Base-by-base conservation (phyloP, 92 coral and sea anemone species). In the Umimayanthus kanabou region DNA sequence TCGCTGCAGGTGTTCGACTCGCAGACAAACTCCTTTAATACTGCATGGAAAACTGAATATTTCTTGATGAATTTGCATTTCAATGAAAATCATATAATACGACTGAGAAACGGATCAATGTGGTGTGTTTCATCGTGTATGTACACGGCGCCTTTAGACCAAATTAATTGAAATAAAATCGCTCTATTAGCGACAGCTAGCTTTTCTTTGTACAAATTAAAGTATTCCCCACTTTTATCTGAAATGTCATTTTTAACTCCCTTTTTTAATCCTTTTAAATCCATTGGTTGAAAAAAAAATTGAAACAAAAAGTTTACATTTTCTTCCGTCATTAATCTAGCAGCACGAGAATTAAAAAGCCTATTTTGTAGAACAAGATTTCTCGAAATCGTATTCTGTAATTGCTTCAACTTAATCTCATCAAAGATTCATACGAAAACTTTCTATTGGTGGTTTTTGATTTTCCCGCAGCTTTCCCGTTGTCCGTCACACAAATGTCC, bases 11-110 rank as follows among this genome's bases (percentile, higher is more conserved):
- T 8, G 73, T 11, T 39, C 76, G 49, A 9, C 73, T 28, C 28
- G 28, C 74, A 58, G 74, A 81, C 85, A 66, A 55, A 58, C 49
- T 66, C 85, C 33, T 81, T 81, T 81, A 81, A 81, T 81, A 81
- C 76, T 81, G 30, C 85, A 81, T 81, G 85, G 22, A 39, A 6
- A 39, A 43, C 76, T 64, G 73, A 81, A 81, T 67, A 81, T 64
- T 61, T 81, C 20, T 30, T 53, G 50, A 37, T 61, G 8, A 64
- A 65, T 64, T 81, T 64, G 50, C 74, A 81, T 81, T 81, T 65
- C 73, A 61, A 37, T 18, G 4, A 39, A 70, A 70, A 70, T 45
- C 43, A 53, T 53, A 53, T 18, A 30, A 57, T 55, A 37, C 14
- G 6, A 14, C 23, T 28, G 30, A 14, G 29, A 47, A 53, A 29